A percentile compares a stretch with the other conserved stretches of the same genome.
Evolutionary conservation across 2,113 vertebrate species (phyloP).

Genomic region (Elephantulus edwardii): DNA sequence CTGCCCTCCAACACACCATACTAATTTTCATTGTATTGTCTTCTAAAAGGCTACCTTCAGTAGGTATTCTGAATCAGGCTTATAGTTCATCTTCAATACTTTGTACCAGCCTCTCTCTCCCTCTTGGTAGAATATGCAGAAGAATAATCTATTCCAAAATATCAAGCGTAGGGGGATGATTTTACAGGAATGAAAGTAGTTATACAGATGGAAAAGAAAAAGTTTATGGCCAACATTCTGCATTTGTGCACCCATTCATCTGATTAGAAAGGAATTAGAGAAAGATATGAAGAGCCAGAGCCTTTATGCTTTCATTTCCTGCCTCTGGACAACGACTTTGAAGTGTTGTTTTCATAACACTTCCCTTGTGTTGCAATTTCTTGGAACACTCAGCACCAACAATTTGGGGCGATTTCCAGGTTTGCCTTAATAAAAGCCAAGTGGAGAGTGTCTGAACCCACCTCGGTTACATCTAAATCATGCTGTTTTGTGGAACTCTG

Average conservation of each 20-base stretch:
- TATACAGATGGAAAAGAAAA: conserved; percentile 4
- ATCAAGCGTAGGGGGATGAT: neutral
- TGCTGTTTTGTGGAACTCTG: conserved; percentile 31
- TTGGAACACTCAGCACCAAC: neutral
- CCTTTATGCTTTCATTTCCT: conserved; percentile 44
- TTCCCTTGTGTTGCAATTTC: conserved; percentile 19
- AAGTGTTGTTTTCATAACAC: conserved; percentile 36
- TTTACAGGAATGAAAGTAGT: conserved; percentile 6
- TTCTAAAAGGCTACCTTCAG: neutral
- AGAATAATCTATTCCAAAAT: neutral
- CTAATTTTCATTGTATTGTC: neutral
- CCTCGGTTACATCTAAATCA: neutral
- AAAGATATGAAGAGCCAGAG: neutral
- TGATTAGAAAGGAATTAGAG: neutral
- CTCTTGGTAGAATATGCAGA: neutral
- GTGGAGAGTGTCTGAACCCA: neutral
- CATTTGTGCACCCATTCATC: conserved; percentile 26
- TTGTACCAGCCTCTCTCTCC: neutral
- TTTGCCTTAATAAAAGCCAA: conserved; percentile 37
- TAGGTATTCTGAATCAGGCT: neutral
- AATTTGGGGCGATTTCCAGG: neutral
- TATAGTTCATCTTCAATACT: neutral
- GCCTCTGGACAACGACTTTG: neutral
- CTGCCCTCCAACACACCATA: neutral
- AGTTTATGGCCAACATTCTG: conserved; percentile 1